A percentile compares a stretch with the other conserved stretches of the same genome.
These are phyloP conservation scores for Venustaconcha ellipsiformis DNA, from an alignment of 1,140 invertebrate genomes.

Conservation along the genomic window DNA sequence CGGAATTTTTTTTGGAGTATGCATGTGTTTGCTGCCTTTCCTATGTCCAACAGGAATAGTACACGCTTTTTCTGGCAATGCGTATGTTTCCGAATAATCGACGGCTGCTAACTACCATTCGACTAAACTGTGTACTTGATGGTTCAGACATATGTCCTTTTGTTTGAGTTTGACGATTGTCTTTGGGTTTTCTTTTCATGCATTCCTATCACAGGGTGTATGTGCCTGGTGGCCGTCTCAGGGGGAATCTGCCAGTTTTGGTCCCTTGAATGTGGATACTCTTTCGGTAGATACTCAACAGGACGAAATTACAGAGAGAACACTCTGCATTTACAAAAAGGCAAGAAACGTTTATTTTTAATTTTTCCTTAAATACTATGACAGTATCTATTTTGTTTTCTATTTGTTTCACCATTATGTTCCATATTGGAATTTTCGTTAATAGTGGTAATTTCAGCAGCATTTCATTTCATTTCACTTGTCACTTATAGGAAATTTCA, in stretches of 20 bases:
- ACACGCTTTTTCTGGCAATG: not conserved
- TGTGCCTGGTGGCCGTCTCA: slow-evolving; percentile 46
- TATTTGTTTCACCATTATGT: too few relatives aligned
- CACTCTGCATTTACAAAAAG: slow-evolving; percentile 32
- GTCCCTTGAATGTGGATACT: slow-evolving; percentile 36
- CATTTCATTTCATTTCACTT: too few relatives aligned
- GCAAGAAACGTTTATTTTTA: slow-evolving; percentile 7
- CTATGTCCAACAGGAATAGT: not conserved
- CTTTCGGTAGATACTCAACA: slow-evolving; percentile 25
- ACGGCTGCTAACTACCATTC: not conserved
- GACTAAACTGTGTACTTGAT: not conserved
- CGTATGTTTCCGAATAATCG: not conserved
- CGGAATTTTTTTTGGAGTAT: too few relatives aligned
- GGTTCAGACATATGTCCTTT: not conserved
- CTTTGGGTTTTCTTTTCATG: not conserved
- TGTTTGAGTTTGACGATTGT: not conserved
- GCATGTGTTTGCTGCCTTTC: too few relatives aligned
- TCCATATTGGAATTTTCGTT: too few relatives aligned
- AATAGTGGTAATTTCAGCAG: too few relatives aligned
- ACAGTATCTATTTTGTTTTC: not conserved
- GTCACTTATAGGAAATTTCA: too few relatives aligned
- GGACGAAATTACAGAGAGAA: slow-evolving; percentile 34
- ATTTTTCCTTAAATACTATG: not conserved
- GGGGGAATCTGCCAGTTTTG: slow-evolving; percentile 37
- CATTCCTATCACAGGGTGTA: slow-evolving; percentile 17